Conservation (phyloP, 2,888 invertebrate species). For the Thelaira solivaga region DNA sequence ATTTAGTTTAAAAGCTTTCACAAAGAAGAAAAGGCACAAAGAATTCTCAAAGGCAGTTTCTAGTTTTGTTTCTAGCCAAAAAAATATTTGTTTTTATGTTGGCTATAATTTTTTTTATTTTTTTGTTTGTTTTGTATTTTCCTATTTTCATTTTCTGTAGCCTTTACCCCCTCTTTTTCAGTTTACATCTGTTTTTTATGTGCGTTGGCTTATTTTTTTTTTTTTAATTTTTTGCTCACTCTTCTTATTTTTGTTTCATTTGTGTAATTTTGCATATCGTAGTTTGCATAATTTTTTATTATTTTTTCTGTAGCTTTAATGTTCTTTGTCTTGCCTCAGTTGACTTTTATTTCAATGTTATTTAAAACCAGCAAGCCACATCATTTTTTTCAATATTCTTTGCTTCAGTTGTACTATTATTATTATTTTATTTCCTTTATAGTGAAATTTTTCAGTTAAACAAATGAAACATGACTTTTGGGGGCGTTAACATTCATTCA, state of each 20-base stretch:
- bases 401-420: no score
- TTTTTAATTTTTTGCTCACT: background rate
- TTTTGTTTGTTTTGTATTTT: background rate
- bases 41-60: slow-evolving; percentile 46
- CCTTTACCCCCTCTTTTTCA: background rate
- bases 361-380: slow-evolving; percentile 25
- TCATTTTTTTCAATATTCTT: background rate
- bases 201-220: slow-evolving; percentile 17
- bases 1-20: slow-evolving; percentile 1
- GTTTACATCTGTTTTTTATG: slow-evolving; percentile 39
- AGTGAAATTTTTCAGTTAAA: background rate
- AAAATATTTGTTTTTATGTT: background rate
- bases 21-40: background rate
- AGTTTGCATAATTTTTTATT: slow-evolving; percentile 21
- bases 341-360: slow-evolving; percentile 51
- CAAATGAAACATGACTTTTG: slow-evolving; percentile 21
- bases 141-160: background rate
- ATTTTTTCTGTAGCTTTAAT: background rate
- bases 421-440: background rate
- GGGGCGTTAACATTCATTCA: slow-evolving; percentile 37
- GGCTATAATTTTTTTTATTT: no score
- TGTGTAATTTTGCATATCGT: slow-evolving; percentile 25
- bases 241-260: slow-evolving; percentile 7
- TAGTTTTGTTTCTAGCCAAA: slow-evolving; percentile 19
- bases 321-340: slow-evolving; percentile 26